A percentile compares a stretch with the other conserved stretches of the same genome.
These are phyloP conservation scores for Gymnopithys bicolor DNA, from an alignment of 2,797 vertebrate species.

Conservation along the genomic window DNA sequence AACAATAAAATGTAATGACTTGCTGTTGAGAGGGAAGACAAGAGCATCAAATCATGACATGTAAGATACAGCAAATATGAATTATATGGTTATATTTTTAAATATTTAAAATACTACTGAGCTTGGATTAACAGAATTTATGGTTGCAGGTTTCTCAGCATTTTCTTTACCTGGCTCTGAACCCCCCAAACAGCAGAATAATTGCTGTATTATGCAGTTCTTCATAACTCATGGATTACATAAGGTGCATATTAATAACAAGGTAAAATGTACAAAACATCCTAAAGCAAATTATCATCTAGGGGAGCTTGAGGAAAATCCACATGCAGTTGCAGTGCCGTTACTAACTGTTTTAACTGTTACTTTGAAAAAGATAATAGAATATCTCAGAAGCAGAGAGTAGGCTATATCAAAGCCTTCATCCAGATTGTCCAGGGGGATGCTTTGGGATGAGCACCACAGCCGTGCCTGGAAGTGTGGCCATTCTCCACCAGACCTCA, in stretches of 20 bases:
- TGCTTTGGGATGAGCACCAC: background rate
- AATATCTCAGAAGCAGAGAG: background rate
- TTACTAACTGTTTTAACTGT: background rate
- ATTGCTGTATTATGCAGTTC: background rate
- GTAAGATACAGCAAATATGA: background rate
- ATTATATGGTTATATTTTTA: background rate
- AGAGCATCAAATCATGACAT: background rate
- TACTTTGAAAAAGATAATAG: background rate
- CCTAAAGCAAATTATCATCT: background rate
- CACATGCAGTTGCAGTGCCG: background rate
- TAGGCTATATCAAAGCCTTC: background rate
- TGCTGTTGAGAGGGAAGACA: background rate
- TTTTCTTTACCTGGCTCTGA: background rate
- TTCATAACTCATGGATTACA: background rate
- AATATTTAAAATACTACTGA: background rate
- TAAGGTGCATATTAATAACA: background rate
- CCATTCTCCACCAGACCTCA: background rate
- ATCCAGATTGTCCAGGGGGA: background rate
- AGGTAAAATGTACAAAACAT: background rate
- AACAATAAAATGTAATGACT: background rate
- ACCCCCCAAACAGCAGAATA: background rate
- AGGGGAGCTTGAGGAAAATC: background rate
- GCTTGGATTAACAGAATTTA: background rate
- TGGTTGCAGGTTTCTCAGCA: background rate
- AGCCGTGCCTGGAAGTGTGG: background rate